Conservation (phyloP, 2,888 invertebrate genomes). For the Parochlus steinenii region DNA sequence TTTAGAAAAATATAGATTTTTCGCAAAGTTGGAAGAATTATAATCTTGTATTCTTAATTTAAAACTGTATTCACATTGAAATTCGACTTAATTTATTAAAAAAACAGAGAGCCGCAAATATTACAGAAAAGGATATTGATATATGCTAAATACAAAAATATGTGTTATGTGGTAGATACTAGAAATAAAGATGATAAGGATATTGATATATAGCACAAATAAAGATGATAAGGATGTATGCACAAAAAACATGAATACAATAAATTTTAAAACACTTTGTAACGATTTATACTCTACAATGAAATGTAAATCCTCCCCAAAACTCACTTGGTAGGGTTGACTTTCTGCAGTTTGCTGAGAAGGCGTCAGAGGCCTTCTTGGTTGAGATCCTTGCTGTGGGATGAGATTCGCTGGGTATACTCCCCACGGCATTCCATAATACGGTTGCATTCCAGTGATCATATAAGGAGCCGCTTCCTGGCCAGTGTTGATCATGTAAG, state of each 20-base stretch:
- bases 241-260: neutral
- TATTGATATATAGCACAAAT: conserved; percentile 1
- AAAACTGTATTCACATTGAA: no score
- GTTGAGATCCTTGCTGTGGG: conserved; percentile 48
- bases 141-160: no score
- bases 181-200: no score
- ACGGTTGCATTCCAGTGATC: conserved; percentile 67
- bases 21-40: no score
- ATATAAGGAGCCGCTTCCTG: conserved; percentile 66
- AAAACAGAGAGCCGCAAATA: no score
- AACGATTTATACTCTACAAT: no score
- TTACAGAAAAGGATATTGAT: no score
- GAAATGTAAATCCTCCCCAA: conserved; percentile 22
- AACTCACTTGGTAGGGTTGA: conserved; percentile 32
- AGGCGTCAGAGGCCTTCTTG: conserved; percentile 64
- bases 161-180: no score
- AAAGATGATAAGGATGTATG: neutral
- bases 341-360: conserved; percentile 42
- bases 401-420: conserved; percentile 73
- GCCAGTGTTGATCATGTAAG: conserved; percentile 72
- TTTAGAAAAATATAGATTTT: no score
- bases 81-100: no score
- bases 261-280: no score
- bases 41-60: no score
- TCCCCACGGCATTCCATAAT: conserved; percentile 88